These are phyloP conservation scores for Coryphaenoides rupestris DNA, from an alignment of 2,113 vertebrate genomes.

Conservation along the genomic window DNA sequence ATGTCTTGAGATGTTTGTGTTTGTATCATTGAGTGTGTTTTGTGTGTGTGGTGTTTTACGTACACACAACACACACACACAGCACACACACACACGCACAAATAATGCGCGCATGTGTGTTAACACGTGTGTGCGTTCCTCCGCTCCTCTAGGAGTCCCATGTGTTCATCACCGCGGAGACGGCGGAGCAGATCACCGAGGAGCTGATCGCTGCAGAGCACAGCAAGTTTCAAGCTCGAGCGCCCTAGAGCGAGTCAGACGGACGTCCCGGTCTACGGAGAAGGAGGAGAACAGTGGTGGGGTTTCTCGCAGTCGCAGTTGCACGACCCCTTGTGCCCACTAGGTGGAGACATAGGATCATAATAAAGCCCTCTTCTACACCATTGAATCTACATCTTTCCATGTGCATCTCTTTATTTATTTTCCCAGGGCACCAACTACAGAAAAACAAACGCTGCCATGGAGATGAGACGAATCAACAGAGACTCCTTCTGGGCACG, in stretches of 20 bases:
- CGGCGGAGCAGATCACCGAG: constrained; percentile 70
- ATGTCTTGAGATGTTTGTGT: no score
- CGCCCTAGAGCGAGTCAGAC: constrained; percentile 63
- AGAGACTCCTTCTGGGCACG: constrained; percentile 85
- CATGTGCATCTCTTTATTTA: not conserved
- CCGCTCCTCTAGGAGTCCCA: constrained; percentile 69
- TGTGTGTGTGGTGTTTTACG: no score
- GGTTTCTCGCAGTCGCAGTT: no score
- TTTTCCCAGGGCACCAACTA: constrained; percentile 84
- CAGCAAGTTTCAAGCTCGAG: constrained; percentile 47
- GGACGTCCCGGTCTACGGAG: constrained; percentile 57
- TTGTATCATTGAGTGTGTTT: no score
- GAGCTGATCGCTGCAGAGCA: constrained; percentile 64
- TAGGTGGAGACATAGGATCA: constrained; percentile 54
- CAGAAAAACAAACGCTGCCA: constrained; percentile 80
- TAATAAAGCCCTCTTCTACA: not conserved
- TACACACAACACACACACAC: no score
- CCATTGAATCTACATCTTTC: no score
- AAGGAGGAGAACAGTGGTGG: constrained; percentile 75
- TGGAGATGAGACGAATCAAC: constrained; percentile 81
- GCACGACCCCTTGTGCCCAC: constrained; percentile 18
- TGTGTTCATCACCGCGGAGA: constrained; percentile 65
- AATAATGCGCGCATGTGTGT: no score
- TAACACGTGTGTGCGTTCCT: constrained; percentile 7
- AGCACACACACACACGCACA: no score